A percentile compares a stretch with the other conserved stretches of the same genome.
Conservation (phyloP, 2,888 invertebrate genomes). For the Eudemis profundana region DNA sequence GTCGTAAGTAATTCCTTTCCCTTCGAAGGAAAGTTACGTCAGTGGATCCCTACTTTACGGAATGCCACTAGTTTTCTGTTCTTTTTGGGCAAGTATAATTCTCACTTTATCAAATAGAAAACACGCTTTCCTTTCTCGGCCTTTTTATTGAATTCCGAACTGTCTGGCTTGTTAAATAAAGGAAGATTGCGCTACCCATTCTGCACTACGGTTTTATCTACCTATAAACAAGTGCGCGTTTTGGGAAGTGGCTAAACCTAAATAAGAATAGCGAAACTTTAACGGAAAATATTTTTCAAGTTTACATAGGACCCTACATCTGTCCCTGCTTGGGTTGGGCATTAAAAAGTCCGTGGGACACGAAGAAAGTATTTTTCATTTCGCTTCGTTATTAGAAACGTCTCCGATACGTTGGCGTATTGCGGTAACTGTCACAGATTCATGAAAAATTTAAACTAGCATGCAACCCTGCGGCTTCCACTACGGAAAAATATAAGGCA, state of each 20-base stretch:
- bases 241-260: constrained; percentile 18
- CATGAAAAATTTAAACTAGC: constrained; percentile 20
- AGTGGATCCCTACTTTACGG: constrained; percentile 69
- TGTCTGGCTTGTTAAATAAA: constrained; percentile 59
- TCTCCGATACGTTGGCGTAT: constrained; percentile 19
- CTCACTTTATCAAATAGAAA: constrained; percentile 73
- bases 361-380: constrained; percentile 10
- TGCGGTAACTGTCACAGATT: constrained; percentile 28
- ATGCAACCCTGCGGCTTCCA: constrained; percentile 25
- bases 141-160: constrained; percentile 80
- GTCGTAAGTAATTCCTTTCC: constrained; percentile 76
- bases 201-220: constrained; percentile 42
- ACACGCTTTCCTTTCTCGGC: constrained; percentile 65
- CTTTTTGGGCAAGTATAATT: constrained; percentile 75
- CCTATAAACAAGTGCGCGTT: constrained; percentile 31
- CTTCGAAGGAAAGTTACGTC: constrained; percentile 72
- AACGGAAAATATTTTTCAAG: neutral
- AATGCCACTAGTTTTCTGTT: constrained; percentile 65
- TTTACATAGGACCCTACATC: neutral
- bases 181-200: constrained; percentile 67
- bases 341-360: constrained; percentile 2
- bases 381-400: constrained; percentile 4
- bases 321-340: neutral
- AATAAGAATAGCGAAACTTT: constrained; percentile 10
- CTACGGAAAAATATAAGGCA: neutral